These are phyloP conservation scores for human DNA, from an alignment of 2,113 vertebrate genomes.

Conservation along the genomic window GRCh38 chr12:31100001-31100500, in stretches of 20 bases:
- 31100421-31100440: background rate
- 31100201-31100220: too few relatives aligned
- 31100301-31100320: too few relatives aligned
- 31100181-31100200: background rate
- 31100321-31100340: background rate
- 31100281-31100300: background rate
- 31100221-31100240: too few relatives aligned
- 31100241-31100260: background rate
- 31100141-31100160: background rate
- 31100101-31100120: background rate
- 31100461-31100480: background rate
- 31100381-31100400: background rate
- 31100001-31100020: accelerated
- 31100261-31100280: background rate
- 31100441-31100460: background rate
- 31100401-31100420: background rate
- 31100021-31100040: accelerated
- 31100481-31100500: background rate
- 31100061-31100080: background rate
- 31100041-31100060: background rate
- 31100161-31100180: background rate
- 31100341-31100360: background rate
- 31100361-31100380: background rate
- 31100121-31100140: background rate
- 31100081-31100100: accelerated